Base-by-base conservation (phyloP, 2,797 vertebrate genomes). In the Intellagama lesueurii region DNA sequence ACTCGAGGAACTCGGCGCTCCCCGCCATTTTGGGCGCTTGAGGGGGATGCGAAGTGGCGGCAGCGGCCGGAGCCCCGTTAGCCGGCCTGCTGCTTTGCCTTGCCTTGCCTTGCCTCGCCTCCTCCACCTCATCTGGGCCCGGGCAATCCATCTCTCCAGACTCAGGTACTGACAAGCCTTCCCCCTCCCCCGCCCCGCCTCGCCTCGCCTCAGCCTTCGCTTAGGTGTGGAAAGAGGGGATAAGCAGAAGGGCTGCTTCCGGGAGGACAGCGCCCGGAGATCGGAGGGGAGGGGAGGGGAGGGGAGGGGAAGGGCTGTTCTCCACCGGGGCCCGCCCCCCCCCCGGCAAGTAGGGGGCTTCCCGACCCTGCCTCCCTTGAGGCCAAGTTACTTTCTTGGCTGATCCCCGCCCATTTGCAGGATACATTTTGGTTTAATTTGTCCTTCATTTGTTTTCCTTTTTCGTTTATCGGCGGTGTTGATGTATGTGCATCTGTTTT, bases 271-370 rank as follows among this genome's bases (percentile, higher is more conserved):
- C 5, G 12, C 81, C 28, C 4, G n/a, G 73, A 30, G 82, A 11
- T 11, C 73, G 88, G 81, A 30, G 64, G 78, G 78, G 88, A 52
- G 73, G 22, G 77, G 77, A 28, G 84, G 44, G 88, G 73, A n/a
- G 14, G 87, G 17, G 17, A n/a, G n/a, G n/a, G 35, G 73, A 14
- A 32, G 70, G 64, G 40, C 64, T 5, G 68, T 24, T 60, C 32
- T 40, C 40, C 40, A 40, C 52, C 69, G 40, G 35, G 52, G 32
- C 83, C n/a, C 6, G 78, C 78, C 16, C 70, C 30, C 24, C 70
- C 30, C 24, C n/a, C 1, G 70, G 70, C 6, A 12, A 9, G 1
- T 3, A 4, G 24, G 19, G 35, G 24, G 47, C 40, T 66, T 24
- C 52, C 47, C 5, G 66, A 24, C 16, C 2, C 32, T 16, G 24